Evolutionary conservation across 2,113 vertebrate species (phyloP).

Genomic region (Mus pahari): DNA sequence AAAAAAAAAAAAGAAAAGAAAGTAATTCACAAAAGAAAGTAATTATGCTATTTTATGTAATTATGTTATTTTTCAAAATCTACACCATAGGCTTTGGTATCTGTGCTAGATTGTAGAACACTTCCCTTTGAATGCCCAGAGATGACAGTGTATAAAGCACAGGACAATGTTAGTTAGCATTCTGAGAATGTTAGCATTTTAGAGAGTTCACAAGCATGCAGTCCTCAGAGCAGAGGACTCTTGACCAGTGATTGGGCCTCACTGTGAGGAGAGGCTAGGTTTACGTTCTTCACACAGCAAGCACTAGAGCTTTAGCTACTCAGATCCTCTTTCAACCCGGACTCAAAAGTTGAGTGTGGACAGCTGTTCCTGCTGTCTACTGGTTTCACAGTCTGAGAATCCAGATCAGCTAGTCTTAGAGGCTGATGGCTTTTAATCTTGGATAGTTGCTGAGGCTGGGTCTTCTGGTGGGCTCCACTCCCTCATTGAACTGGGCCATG

Average conservation of each 20-base stretch:
- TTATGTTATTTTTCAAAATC: not conserved
- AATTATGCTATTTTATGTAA: not conserved
- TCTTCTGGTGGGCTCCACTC: not conserved
- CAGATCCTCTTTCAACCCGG: not conserved
- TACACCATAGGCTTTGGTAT: not conserved
- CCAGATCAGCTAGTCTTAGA: not conserved
- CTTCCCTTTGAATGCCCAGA: not conserved
- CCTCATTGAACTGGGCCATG: not conserved
- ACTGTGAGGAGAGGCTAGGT: not conserved
- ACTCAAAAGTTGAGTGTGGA: not conserved
- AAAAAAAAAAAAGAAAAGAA: not conserved
- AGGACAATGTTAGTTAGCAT: not conserved
- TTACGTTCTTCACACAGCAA: slow-evolving; percentile 3
- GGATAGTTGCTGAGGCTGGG: not conserved
- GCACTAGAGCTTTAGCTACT: not conserved
- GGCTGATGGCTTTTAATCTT: not conserved
- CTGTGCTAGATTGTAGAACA: not conserved
- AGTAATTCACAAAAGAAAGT: not conserved
- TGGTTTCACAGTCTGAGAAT: slow-evolving; percentile 14
- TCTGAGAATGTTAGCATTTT: not conserved
- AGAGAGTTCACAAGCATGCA: not conserved
- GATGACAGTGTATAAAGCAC: not conserved
- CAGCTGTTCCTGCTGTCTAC: not conserved
- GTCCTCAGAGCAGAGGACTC: slow-evolving; percentile 9
- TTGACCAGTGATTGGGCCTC: not conserved